Evolutionary conservation across 2,113 vertebrate genomes (phyloP).

Genomic region (Neolamprologus devosi): DNA sequence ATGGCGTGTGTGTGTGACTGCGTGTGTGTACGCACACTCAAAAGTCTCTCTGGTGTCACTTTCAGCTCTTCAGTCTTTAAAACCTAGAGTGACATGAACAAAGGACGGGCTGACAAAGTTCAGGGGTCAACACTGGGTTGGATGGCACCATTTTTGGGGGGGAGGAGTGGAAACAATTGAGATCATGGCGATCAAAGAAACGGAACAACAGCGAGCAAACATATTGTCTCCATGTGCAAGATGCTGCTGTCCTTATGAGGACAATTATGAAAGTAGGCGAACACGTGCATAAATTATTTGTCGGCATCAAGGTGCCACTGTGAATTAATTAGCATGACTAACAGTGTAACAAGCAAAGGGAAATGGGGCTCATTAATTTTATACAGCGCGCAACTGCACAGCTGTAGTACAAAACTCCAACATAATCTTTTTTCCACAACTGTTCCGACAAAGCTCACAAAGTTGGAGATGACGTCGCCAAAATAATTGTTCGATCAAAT

Average conservation of each 20-base stretch:
- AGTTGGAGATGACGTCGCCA: fast-evolving
- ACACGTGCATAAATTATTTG: neutral
- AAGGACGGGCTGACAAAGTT: constrained; percentile 54
- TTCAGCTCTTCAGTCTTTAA: constrained; percentile 58
- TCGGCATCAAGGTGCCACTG: constrained; percentile 10
- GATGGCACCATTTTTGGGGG: constrained; percentile 37
- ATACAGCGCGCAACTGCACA: neutral
- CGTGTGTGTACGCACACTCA: neutral
- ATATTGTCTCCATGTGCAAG: neutral
- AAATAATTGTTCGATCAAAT: neutral
- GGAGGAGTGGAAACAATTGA: constrained; percentile 13
- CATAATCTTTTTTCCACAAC: neutral
- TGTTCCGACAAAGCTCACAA: neutral
- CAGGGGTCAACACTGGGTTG: constrained; percentile 56
- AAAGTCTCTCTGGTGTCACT: constrained; percentile 50
- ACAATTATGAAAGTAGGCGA: constrained; percentile 1
- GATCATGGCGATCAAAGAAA: neutral
- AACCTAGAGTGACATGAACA: constrained; percentile 45
- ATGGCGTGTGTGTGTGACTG: constrained; percentile 14
- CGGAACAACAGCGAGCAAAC: neutral
- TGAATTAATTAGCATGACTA: constrained; percentile 25
- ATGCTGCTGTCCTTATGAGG: neutral
- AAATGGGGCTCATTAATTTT: neutral
- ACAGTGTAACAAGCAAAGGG: neutral
- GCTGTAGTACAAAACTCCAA: neutral